Conservation (phyloP, 2,888 invertebrate genomes). For the Merodon equestris region DNA sequence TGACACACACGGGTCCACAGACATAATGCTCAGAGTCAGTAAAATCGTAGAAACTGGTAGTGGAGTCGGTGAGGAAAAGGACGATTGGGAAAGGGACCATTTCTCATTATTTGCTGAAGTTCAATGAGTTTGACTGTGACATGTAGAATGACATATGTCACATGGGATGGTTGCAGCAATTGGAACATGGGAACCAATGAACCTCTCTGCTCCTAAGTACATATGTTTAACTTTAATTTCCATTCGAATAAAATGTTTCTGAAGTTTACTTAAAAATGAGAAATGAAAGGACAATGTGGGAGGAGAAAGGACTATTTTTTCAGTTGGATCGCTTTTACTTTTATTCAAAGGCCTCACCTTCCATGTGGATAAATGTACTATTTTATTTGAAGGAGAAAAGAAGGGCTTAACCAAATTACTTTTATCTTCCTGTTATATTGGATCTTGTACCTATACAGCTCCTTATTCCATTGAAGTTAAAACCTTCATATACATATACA, state of each 20-base stretch:
- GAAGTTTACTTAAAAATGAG: conserved; percentile 22
- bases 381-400: no score
- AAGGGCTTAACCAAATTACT: no score
- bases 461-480: no score
- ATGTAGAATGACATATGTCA: conserved; percentile 25
- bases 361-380: no score
- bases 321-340: no score
- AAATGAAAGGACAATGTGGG: background rate
- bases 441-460: no score
- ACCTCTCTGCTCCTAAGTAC: conserved; percentile 1
- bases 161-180: conserved; percentile 59
- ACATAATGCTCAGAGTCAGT: background rate
- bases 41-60: background rate
- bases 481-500: no score
- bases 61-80: conserved; percentile 40
- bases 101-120: conserved; percentile 62
- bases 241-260: conserved; percentile 56
- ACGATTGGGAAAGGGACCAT: conserved; percentile 53
- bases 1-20: background rate
- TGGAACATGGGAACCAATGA: conserved; percentile 45
- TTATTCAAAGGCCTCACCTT: no score
- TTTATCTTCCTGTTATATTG: no score
- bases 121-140: conserved; percentile 54
- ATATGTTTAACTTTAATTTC: conserved; percentile 67
- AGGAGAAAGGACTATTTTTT: no score